These are phyloP conservation scores for Dasysyrphus tricinctus DNA, from an alignment of 2,888 invertebrate genomes.

Conservation along the genomic window DNA sequence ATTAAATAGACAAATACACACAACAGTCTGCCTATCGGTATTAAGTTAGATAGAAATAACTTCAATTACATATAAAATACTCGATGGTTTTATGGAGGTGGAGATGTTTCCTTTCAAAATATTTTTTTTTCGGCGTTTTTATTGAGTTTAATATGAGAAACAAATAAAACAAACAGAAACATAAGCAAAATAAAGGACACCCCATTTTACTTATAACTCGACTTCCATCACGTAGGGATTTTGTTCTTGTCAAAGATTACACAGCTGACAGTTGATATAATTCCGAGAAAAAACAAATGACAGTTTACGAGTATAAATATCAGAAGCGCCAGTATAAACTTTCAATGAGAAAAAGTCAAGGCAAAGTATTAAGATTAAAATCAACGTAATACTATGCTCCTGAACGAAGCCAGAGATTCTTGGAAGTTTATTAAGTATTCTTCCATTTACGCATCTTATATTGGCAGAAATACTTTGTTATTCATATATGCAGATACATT, in stretches of 20 bases:
- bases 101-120: background rate
- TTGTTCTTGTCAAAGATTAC: constrained; percentile 40
- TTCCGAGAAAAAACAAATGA: constrained; percentile 15
- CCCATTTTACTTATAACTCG: constrained; percentile 18
- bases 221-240: constrained; percentile 1
- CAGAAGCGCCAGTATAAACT: too few relatives aligned
- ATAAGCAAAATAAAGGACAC: background rate
- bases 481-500: background rate
- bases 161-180: too few relatives aligned
- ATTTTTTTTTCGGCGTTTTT: background rate
- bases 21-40: background rate
- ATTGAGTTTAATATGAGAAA: too few relatives aligned
- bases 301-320: background rate
- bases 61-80: constrained; percentile 23
- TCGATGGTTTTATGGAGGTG: constrained; percentile 5
- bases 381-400: background rate
- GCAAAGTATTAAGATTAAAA: background rate
- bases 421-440: constrained; percentile 3
- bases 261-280: constrained; percentile 20
- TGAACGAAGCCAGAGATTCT: constrained; percentile 1
- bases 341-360: constrained; percentile 9
- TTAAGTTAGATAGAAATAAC: constrained; percentile 29
- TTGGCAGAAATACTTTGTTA: background rate
- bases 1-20: background rate
- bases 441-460: background rate